Percentiles rank a stretch among this genome's conserved stretches.
Conservation (phyloP, 2,797 vertebrate genomes). For the Carcharodon carcharias region DNA sequence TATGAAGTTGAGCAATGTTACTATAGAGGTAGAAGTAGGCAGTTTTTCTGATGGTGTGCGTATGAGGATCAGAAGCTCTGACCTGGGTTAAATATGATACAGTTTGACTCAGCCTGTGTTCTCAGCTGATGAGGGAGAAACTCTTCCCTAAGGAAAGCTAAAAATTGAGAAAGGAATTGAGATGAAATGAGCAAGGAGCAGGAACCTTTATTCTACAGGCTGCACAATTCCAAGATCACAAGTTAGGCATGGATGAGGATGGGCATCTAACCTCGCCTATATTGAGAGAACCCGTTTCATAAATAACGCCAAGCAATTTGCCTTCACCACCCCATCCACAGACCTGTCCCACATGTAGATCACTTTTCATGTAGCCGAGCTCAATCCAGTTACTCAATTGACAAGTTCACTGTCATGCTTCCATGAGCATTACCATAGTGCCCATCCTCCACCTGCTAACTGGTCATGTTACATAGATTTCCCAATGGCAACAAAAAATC, state of each 20-base stretch:
- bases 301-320: background rate
- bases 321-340: background rate
- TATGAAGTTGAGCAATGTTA: background rate
- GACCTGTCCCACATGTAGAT: background rate
- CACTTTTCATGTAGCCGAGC: background rate
- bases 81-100: background rate
- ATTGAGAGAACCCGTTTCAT: background rate
- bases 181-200: background rate
- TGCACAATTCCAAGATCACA: background rate
- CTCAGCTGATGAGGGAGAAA: background rate
- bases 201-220: background rate
- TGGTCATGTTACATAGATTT: background rate
- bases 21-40: background rate
- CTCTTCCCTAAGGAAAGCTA: background rate
- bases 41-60: background rate
- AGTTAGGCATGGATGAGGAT: background rate
- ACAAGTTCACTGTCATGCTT: background rate
- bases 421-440: background rate
- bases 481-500: background rate
- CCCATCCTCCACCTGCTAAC: background rate
- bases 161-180: background rate
- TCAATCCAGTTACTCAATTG: background rate
- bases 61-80: background rate
- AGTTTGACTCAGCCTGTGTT: background rate
- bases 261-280: background rate